Conservation (phyloP, 2,797 vertebrate species). For the Acrossocheilus wenchowensis region DNA sequence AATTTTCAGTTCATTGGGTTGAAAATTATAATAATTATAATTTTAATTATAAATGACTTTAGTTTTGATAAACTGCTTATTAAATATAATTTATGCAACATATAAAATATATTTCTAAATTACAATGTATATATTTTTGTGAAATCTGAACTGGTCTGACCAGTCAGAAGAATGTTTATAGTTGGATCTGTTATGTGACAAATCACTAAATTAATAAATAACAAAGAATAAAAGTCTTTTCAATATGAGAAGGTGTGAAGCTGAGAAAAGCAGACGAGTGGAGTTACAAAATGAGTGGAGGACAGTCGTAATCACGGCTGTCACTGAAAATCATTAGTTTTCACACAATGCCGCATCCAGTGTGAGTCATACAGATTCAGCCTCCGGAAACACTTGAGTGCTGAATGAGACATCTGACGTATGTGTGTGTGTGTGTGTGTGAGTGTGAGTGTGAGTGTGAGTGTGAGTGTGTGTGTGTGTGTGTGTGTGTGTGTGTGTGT, state of each 20-base stretch:
- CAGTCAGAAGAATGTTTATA: not conserved
- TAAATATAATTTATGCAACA: not conserved
- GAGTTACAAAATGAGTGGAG: not conserved
- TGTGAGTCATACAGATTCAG: slow-evolving; percentile 45
- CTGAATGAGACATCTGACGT: slow-evolving; percentile 18
- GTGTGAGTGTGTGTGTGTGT: no score
- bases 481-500: no score
- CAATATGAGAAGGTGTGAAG: slow-evolving; percentile 13
- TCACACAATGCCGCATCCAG: slow-evolving; percentile 26
- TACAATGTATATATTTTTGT: not conserved
- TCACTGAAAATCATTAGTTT: slow-evolving; percentile 43
- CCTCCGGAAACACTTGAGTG: slow-evolving; percentile 37
- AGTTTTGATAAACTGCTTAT: not conserved
- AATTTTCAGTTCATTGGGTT: not conserved
- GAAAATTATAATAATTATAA: not conserved
- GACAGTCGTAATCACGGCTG: not conserved
- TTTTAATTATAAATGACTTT: not conserved
- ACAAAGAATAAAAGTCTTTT: slow-evolving; percentile 7
- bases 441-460: no score
- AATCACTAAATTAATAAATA: not conserved
- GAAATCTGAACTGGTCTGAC: not conserved
- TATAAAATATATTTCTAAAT: not conserved
- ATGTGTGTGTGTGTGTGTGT: not conserved
- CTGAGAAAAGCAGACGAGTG: not conserved
- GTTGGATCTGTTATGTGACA: not conserved